Base-by-base conservation (phyloP, 2,113 vertebrate species). In the Strigops habroptila region DNA sequence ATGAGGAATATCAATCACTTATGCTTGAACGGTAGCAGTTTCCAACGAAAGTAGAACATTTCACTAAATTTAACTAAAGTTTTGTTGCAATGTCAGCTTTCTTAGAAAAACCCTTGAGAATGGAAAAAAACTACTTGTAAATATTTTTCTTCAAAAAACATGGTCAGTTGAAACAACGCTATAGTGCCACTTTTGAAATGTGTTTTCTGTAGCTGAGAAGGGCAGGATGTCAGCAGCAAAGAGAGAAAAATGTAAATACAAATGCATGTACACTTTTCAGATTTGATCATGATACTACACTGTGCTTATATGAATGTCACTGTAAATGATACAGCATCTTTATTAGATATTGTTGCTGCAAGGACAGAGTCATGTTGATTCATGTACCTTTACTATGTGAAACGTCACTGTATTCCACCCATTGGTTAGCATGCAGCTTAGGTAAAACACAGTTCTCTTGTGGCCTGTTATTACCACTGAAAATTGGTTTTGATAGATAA, bases 1-100 rank as follows among this genome's bases (percentile, higher is more conserved):
- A 88, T 65, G 25, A 92, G 59, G 73, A 73, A 76, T 94, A 95
- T 94, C 84, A 92, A 80, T 96, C 93, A 95, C 87, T 96, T 95
- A 83, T 59, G 76, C 82, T 90, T 94, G 75, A 97, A 83, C 2
- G 30, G 64, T 63, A 88, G 48, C 76, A 55, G n/a, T 70, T 95
- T 77, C 43, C 33, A 64, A 23, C 1, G 3, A 43, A 90, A 91
- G 31, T 8, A 53, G 44, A 90, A 70, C 43, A 39, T 92, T 86
- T 88, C 27, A 63, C 80, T 94, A 65, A 85, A 85, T 89, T 63
- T 39, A 75, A 65, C n/a, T 35, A 4, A 80, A 69, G 52, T 88
- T 96, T 94, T 88, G 63, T 30, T 81, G 39, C 85, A 74, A 3
- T 68, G 90, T 88, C 82, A 86, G 68, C 71, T 91, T 84, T 84